Conservation (phyloP, 2,113 vertebrate genomes). For the Channa argus region DNA sequence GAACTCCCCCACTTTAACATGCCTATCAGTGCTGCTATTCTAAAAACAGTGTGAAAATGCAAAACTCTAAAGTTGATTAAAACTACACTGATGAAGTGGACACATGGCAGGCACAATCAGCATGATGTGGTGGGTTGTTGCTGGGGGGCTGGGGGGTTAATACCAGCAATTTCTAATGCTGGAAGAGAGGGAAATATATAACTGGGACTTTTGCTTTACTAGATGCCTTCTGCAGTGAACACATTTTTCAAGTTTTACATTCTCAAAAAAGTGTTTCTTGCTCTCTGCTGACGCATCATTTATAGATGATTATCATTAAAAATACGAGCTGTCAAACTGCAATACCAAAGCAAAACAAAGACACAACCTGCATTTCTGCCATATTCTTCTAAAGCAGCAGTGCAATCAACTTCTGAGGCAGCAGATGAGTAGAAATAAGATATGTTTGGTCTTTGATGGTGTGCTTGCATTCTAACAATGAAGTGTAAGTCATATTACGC, state of each 20-base stretch:
- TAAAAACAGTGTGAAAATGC: conserved; percentile 58
- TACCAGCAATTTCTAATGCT: background rate
- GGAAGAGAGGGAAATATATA: background rate
- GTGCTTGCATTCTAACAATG: conserved; percentile 19
- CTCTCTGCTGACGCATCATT: conserved; percentile 22
- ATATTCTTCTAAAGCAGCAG: conserved; percentile 42
- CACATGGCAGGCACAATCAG: conserved; percentile 49
- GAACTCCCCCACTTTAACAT: conserved; percentile 71
- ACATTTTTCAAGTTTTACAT: conserved; percentile 20
- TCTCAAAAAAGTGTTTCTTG: conserved; percentile 4
- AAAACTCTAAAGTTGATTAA: conserved; percentile 67
- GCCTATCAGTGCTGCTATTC: conserved; percentile 64
- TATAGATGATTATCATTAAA: conserved; percentile 54
- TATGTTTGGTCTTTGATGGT: conserved; percentile 47
- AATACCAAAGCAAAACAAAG: conserved; percentile 54
- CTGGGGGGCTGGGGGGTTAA: conserved; percentile 13
- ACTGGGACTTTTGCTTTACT: conserved; percentile 1
- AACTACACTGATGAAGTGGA: conserved; percentile 64
- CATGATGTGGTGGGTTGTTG: conserved; percentile 5
- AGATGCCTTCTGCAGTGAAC: background rate
- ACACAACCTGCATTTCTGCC: conserved; percentile 32
- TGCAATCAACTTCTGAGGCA: conserved; percentile 35
- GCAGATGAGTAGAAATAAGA: conserved; percentile 47
- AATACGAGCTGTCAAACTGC: conserved; percentile 54
- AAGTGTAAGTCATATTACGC: conserved; percentile 30